These are phyloP conservation scores for Nanger granti DNA, from an alignment of 2,113 vertebrate species.

Conservation along the genomic window DNA sequence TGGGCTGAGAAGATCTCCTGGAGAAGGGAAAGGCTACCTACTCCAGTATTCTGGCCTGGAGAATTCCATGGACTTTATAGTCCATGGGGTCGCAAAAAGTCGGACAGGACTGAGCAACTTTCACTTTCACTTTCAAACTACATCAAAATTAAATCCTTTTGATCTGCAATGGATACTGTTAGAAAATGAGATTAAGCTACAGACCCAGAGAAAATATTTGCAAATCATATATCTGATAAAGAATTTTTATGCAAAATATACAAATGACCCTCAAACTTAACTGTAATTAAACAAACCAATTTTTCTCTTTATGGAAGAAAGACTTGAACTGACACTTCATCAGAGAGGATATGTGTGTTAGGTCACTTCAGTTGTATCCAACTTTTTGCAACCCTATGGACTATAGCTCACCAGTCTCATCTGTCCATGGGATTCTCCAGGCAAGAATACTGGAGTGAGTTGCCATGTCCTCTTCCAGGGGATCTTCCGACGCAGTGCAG, in stretches of 20 bases:
- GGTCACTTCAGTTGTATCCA: background rate
- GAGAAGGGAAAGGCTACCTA: background rate
- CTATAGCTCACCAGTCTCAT: background rate
- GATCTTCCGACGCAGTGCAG: background rate
- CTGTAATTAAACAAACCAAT: background rate
- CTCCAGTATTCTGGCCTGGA: background rate
- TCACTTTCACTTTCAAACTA: background rate
- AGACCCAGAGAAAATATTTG: background rate
- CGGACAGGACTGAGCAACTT: background rate
- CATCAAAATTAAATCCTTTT: background rate
- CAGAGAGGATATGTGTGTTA: background rate
- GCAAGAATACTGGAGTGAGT: background rate
- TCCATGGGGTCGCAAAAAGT: background rate
- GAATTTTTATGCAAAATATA: background rate
- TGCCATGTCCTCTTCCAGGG: background rate
- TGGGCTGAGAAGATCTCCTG: background rate
- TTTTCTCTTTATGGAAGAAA: background rate
- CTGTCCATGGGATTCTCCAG: background rate
- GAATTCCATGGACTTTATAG: background rate
- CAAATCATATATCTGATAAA: background rate
- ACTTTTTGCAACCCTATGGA: background rate
- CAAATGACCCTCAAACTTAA: background rate
- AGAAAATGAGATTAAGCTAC: background rate
- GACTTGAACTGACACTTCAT: background rate
- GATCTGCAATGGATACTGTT: background rate